Conservation (phyloP, 2,113 vertebrate species). For the Anolis sagrei region DNA sequence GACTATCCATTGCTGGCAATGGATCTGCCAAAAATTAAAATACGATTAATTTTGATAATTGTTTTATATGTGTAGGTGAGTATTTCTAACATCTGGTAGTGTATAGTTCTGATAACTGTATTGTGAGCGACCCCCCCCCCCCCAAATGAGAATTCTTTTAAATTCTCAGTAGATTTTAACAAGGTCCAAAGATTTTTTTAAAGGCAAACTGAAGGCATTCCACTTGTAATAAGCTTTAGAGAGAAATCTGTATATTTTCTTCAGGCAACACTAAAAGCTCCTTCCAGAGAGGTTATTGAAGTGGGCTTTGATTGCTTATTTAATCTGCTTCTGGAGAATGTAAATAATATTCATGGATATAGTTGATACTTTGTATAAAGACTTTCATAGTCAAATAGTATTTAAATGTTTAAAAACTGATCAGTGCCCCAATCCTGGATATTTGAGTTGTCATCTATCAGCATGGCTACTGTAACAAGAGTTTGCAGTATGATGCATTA, state of each 20-base stretch:
- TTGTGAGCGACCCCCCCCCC: constrained; percentile 41
- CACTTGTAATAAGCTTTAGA: constrained; percentile 33
- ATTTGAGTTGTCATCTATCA: background rate
- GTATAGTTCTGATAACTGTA: constrained; percentile 51
- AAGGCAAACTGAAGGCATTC: constrained; percentile 61
- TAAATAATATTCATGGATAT: constrained; percentile 49
- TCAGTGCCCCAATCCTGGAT: background rate
- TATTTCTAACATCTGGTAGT: constrained; percentile 60
- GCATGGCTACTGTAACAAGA: background rate
- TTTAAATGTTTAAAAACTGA: constrained; percentile 39
- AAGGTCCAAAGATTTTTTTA: constrained; percentile 78
- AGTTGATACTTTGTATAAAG: constrained; percentile 46
- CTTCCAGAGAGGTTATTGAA: constrained; percentile 51
- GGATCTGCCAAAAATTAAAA: constrained; percentile 45
- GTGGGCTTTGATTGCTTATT: constrained; percentile 47
- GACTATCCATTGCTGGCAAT: constrained; percentile 72
- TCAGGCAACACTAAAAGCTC: constrained; percentile 41
- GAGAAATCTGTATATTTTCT: constrained; percentile 8
- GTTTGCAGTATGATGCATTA: background rate
- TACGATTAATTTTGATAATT: constrained; percentile 50
- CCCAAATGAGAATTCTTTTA: constrained; percentile 35
- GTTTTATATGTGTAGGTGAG: constrained; percentile 38
- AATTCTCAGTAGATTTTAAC: constrained; percentile 11
- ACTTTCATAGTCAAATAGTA: constrained; percentile 52
- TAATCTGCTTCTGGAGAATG: constrained; percentile 59